Evolutionary conservation across 2,113 vertebrate species (phyloP).

Genomic region (Rhinopomastus cyanomelas): DNA sequence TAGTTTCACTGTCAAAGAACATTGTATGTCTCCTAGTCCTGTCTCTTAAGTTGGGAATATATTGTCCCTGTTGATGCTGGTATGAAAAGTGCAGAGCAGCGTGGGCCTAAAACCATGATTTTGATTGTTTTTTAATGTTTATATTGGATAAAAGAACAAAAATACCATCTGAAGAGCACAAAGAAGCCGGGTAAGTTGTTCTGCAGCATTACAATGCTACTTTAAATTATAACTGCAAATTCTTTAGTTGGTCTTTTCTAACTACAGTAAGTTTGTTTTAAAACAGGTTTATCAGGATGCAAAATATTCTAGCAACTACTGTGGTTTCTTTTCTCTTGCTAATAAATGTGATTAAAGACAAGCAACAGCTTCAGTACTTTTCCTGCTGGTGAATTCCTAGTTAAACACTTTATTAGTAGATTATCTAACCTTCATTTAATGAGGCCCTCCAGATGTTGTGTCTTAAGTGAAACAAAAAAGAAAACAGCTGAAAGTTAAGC

Average conservation of each 20-base stretch:
- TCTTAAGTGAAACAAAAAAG: conserved; percentile 34
- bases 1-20: not conserved
- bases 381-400: conserved; percentile 11
- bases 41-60: not conserved
- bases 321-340: not conserved
- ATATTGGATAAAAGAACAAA: not conserved
- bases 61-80: not conserved
- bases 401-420: conserved; percentile 42
- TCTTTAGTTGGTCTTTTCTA: not conserved
- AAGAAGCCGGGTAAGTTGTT: not conserved
- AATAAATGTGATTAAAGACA: not conserved
- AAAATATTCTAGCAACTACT: not conserved
- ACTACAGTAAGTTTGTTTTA: not conserved
- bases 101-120: not conserved
- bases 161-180: not conserved
- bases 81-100: not conserved
- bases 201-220: not conserved
- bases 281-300: not conserved
- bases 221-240: not conserved
- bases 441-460: conserved; percentile 46
- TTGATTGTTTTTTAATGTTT: not conserved
- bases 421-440: conserved; percentile 27
- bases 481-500: conserved; percentile 50
- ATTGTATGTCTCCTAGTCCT: not conserved
- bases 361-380: conserved; percentile 7